Conservation (phyloP, 2,888 invertebrate genomes). For the Nineta flava region DNA sequence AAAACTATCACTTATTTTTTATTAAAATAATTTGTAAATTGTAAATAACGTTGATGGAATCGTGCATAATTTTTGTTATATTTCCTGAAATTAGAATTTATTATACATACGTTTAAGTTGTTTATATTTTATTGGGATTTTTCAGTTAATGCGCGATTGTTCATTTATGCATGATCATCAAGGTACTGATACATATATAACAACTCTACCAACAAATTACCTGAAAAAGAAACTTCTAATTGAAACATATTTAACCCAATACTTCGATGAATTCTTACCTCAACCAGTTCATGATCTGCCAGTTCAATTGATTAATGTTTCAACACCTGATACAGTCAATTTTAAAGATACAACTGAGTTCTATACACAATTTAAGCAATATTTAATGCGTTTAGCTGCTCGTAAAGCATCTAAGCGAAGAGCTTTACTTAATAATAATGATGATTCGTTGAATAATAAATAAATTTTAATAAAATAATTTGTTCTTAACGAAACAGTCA, state of each 20-base stretch:
- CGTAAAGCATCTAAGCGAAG: too few relatives aligned
- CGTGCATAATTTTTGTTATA: neutral
- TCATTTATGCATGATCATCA: slow-evolving; percentile 25
- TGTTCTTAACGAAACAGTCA: too few relatives aligned
- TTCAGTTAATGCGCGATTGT: slow-evolving; percentile 27
- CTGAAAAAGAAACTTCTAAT: slow-evolving; percentile 20
- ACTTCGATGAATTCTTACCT: slow-evolving; percentile 7
- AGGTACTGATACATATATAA: slow-evolving; percentile 22
- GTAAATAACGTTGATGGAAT: too few relatives aligned
- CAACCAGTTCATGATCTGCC: slow-evolving; percentile 3
- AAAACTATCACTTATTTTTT: neutral
- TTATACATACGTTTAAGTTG: too few relatives aligned
- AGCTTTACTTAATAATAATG: too few relatives aligned
- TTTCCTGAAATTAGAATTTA: too few relatives aligned
- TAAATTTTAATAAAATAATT: too few relatives aligned
- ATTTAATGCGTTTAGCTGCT: neutral
- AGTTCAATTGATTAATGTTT: neutral
- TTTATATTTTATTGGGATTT: slow-evolving; percentile 7
- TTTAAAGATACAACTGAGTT: slow-evolving; percentile 3
- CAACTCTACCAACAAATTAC: slow-evolving; percentile 18
- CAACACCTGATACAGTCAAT: neutral
- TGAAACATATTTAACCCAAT: slow-evolving; percentile 24
- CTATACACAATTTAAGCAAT: neutral
- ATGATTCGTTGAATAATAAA: too few relatives aligned
- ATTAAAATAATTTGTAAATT: too few relatives aligned